These are phyloP conservation scores for Melitaea cinxia DNA, from an alignment of 1,140 invertebrate genomes.

Conservation along the genomic window DNA sequence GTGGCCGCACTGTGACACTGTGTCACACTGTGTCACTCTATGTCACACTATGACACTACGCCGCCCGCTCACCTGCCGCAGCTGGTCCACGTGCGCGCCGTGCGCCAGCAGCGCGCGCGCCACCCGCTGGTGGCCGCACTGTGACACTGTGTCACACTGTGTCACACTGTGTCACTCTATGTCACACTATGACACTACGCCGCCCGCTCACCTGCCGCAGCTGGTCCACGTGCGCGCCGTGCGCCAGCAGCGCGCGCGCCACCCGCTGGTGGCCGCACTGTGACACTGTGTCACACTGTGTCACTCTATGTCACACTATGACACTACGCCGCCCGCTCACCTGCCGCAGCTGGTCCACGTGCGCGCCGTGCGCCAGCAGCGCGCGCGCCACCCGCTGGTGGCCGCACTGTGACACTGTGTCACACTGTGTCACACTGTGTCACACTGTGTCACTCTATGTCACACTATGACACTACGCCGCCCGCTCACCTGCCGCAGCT, in stretches of 20 bases:
- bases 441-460: too few relatives aligned
- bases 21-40: too few relatives aligned
- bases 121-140: conserved; percentile 92
- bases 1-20: conserved; percentile 90
- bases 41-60: too few relatives aligned
- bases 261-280: conserved; percentile 93
- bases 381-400: conserved; percentile 91
- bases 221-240: conserved; percentile 90
- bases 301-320: too few relatives aligned
- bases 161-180: too few relatives aligned
- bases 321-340: conserved; percentile 70
- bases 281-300: too few relatives aligned
- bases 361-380: conserved; percentile 89
- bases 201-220: conserved; percentile 87
- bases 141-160: too few relatives aligned
- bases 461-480: neutral
- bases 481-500: conserved; percentile 86
- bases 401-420: conserved; percentile 85
- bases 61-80: conserved; percentile 87
- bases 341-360: conserved; percentile 90
- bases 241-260: conserved; percentile 88
- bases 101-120: conserved; percentile 89
- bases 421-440: too few relatives aligned
- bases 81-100: conserved; percentile 90
- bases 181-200: too few relatives aligned